These are phyloP conservation scores for Ricordea florida DNA, from an alignment of 92 coral and sea anemone species.

Conservation along the genomic window DNA sequence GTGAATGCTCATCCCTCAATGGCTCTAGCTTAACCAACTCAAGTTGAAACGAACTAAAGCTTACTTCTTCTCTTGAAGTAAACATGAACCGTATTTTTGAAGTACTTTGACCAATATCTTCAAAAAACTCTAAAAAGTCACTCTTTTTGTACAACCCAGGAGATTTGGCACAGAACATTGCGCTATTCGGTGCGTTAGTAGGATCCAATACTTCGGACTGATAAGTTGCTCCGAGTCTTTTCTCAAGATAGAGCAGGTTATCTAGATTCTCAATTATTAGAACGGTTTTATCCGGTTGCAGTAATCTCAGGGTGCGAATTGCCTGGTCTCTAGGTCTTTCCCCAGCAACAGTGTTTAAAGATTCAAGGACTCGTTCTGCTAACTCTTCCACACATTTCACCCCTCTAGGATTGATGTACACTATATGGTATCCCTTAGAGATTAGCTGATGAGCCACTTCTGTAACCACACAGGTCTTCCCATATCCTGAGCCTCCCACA, in stretches of 20 bases:
- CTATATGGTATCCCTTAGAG: not conserved
- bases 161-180: not conserved
- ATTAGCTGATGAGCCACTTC: slow-evolving; percentile 23
- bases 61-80: slow-evolving; percentile 1
- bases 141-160: not conserved
- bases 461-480: slow-evolving; percentile 30
- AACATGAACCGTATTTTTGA: not conserved
- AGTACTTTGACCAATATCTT: not conserved
- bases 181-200: not conserved
- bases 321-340: not conserved
- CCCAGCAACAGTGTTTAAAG: slow-evolving; percentile 9
- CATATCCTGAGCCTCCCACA: slow-evolving; percentile 33
- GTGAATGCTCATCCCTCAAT: not conserved
- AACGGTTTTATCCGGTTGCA: not conserved
- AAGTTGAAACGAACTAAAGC: not conserved
- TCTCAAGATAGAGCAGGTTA: slow-evolving; percentile 1
- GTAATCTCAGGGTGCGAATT: not conserved
- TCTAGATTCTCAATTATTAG: slow-evolving; percentile 25
- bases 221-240: not conserved
- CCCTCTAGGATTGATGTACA: slow-evolving; percentile 32
- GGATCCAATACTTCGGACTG: not conserved
- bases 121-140: not conserved
- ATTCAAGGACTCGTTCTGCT: not conserved
- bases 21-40: not conserved
- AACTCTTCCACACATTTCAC: slow-evolving; percentile 29